Percentiles rank a stretch among this genome's conserved stretches.
Conservation (phyloP, 2,113 vertebrate species). For the Takifugu flavidus region DNA sequence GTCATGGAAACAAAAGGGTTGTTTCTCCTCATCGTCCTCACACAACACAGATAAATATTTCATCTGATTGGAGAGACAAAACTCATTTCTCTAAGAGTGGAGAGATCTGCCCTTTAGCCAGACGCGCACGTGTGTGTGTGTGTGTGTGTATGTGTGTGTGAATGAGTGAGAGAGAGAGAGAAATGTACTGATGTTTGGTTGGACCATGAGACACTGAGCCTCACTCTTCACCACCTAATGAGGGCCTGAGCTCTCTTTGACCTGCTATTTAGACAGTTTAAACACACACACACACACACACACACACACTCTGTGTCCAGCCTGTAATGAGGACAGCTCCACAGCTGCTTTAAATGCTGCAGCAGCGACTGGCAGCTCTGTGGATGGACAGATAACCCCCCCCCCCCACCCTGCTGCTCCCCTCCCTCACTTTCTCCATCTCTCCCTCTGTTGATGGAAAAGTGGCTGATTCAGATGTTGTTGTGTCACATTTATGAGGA, state of each 20-base stretch:
- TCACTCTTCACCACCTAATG: slow-evolving; percentile 80
- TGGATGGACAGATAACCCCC: slow-evolving; percentile 65
- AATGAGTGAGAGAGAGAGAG: slow-evolving; percentile 13
- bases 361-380: slow-evolving; percentile 55
- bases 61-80: no score
- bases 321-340: slow-evolving; percentile 51
- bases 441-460: no score
- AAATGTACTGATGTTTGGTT: slow-evolving; percentile 23
- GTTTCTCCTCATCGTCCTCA: no score
- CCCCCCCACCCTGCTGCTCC: slow-evolving; percentile 54
- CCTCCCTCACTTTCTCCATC: not conserved
- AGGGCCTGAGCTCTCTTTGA: slow-evolving; percentile 65
- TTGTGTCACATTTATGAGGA: no score
- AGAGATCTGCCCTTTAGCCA: slow-evolving; percentile 69
- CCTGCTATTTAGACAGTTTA: slow-evolving; percentile 33
- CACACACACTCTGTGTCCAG: slow-evolving; percentile 20
- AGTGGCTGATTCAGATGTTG: no score
- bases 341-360: slow-evolving; percentile 76
- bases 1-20: not conserved
- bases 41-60: no score
- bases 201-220: slow-evolving; percentile 44
- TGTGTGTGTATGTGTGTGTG: slow-evolving; percentile 17
- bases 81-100: slow-evolving; percentile 5
- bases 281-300: no score
- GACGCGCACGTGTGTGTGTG: slow-evolving; percentile 4